Evolutionary conservation across 2,888 invertebrate genomes (phyloP), one percentile per base, ranked within the genome.

Genomic region (Encarsia formosa): DNA sequence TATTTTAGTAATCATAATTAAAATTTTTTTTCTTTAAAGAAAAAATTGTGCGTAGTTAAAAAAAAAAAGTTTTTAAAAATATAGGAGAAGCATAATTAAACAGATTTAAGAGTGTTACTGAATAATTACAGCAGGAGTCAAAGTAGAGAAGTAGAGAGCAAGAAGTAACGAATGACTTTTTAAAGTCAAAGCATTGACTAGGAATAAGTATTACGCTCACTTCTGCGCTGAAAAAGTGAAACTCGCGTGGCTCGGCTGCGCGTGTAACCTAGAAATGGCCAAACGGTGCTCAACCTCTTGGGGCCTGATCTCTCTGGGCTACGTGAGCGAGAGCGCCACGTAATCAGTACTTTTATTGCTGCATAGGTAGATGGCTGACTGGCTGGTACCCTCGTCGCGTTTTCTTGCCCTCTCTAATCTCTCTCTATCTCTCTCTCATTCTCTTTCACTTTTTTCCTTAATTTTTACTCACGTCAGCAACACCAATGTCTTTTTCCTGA

Each of bases 191-290:
- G 26, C 26, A 11, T 26, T 6, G 6, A 26, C 6, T 6, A n/a
- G n/a, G n/a, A n/a, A n/a, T n/a, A n/a, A n/a, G n/a, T n/a, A n/a
- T n/a, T n/a, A n/a, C n/a, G n/a, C n/a, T n/a, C n/a, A n/a, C n/a
- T n/a, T n/a, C 66, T 69, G 63, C 68, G 66, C 65, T 70, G 72
- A 73, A 73, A 73, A 73, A 73, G 73, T 73, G 73, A 73, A 73
- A 73, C 73, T 73, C 72, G 66, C 71, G 66, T 65, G 68, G 67
- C 70, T 71, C 68, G 67, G 6, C 6, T 70, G 70, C 71, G 73
- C 73, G 73, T 73, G 73, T 73, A 73, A 73, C 73, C 73, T 73
- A 73, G 72, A 73, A 73, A 73, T 70, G 69, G 59, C 56, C 57
- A 69, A 69, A 71, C 59, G 73, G 70, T 69, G 64, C 73, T 73